Evolutionary conservation across 2,888 invertebrate genomes (phyloP).

Genomic region (Dicyrtomina minuta): DNA sequence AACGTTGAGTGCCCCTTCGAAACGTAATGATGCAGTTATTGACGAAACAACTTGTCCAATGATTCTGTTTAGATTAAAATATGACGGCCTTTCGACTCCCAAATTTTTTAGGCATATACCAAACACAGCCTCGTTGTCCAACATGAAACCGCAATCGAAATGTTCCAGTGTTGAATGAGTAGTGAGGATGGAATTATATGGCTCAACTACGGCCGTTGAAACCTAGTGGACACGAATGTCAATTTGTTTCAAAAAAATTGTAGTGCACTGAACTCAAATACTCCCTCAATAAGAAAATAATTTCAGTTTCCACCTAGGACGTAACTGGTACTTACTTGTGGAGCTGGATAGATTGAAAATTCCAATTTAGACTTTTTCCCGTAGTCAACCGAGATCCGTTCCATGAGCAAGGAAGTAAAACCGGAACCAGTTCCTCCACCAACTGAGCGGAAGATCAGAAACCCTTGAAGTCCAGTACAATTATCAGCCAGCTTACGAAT

Average conservation of each 20-base stretch:
- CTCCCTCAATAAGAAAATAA: too few species aligned
- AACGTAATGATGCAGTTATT: conserved; percentile 27
- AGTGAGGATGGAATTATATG: conserved; percentile 86
- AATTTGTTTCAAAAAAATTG: too few species aligned
- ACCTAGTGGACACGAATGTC: too few species aligned
- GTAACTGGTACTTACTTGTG: too few species aligned
- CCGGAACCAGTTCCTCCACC: conserved; percentile 86
- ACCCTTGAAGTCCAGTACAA: conserved; percentile 77
- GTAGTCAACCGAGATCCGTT: conserved; percentile 77
- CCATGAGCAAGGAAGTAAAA: conserved; percentile 84
- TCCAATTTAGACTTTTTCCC: conserved; percentile 82
- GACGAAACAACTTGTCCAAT: conserved; percentile 64
- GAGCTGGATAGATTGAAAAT: conserved; percentile 33
- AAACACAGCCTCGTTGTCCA: conserved; percentile 80
- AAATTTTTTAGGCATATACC: conserved; percentile 69
- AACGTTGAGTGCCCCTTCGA: conserved; percentile 64
- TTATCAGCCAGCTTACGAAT: conserved; percentile 76
- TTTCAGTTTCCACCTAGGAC: too few species aligned
- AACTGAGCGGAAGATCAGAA: conserved; percentile 85
- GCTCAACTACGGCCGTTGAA: conserved; percentile 57
- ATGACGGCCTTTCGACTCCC: conserved; percentile 83
- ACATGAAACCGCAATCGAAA: conserved; percentile 96
- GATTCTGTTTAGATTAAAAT: conserved; percentile 72
- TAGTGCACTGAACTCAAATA: too few species aligned
- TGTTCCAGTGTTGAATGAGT: conserved; percentile 83